phyloP scores from a whole-genome alignment of 2,113 vertebrate species.

The Brachionichthys hirsutus region DNA sequence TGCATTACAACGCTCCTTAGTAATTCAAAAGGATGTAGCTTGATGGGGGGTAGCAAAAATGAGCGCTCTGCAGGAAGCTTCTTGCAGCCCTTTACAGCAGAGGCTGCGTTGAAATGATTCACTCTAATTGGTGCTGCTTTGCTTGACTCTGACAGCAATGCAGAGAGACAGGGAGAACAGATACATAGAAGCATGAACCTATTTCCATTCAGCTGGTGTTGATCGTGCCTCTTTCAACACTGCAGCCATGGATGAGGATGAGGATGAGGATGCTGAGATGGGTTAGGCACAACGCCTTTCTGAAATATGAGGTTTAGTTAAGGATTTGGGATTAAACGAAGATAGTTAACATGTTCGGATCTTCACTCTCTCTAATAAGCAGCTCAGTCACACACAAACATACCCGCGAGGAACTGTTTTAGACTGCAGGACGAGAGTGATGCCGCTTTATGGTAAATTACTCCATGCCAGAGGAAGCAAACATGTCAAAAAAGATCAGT shows the following conservation, averaged over 20 bases:
- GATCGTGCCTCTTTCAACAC: conserved; percentile 8
- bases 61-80: not conserved
- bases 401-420: not conserved
- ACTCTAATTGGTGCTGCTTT: conserved; percentile 34
- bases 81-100: conserved; percentile 10
- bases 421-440: not conserved
- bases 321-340: conserved; percentile 35
- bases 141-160: conserved; percentile 31
- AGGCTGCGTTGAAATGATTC: conserved; percentile 22
- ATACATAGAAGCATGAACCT: conserved; percentile 32
- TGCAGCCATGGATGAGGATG: conserved; percentile 24
- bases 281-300: conserved; percentile 62
- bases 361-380: conserved; percentile 1
- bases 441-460: conserved; percentile 1
- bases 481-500: not conserved
- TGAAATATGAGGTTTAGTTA: conserved; percentile 18
- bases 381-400: not conserved
- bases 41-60: not conserved
- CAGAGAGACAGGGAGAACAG: conserved; percentile 60
- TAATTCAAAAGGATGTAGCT: conserved; percentile 3
- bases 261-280: conserved; percentile 44
- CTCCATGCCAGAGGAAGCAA: not conserved
- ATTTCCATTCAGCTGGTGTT: conserved; percentile 54
- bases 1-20: not conserved
- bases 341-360: conserved; percentile 6